Evolutionary conservation across 2,888 invertebrate species (phyloP), one percentile per base, ranked within the genome.

Genomic region (Polyommatus iphigenia): DNA sequence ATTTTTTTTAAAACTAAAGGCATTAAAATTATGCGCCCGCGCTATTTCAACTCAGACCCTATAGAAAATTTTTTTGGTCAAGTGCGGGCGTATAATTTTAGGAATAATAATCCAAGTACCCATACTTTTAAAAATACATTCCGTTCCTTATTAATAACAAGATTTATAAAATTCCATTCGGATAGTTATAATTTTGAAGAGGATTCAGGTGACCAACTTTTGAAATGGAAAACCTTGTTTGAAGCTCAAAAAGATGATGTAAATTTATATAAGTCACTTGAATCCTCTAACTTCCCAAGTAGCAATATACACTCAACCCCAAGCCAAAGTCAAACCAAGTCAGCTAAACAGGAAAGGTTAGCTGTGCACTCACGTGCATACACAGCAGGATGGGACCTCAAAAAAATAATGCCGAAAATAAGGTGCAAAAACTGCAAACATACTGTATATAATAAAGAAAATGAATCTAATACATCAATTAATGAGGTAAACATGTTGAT

Each of bases 31-130:
- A 76, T 80, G 79, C 41, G 78, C 18, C 78, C 80, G 0, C 57
- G 78, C 18, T 79, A 80, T 76, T 79, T 78, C 46, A 80, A 80
- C 59, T 80, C 79, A 1, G 80, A 80, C 67, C 78, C 78, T 0
- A 78, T 78, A 4, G 80, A 80, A 80, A 59, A 59, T 36, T 82
- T 84, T 79, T 84, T 84, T 80, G 83, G 83, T 1, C 83, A 82
- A 78, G 78, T 83, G 29, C 78, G 83, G 71, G 82, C 82, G 0
- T 85, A 83, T 78, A 83, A 82, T 79, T 84, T 81, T 72, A 80
- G 83, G 72, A 83, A 81, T 78, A 85, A 82, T 71, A 78, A 83
- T 24, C 83, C 83, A 3, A 76, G 78, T 77, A 82, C 81, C 75
- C 81, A 84, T 77, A 79, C 79, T 6, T 84, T 84, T 54, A 81